Evolutionary conservation across 1,140 invertebrate genomes (phyloP).

Genomic region (Phymastichus coffea): DNA sequence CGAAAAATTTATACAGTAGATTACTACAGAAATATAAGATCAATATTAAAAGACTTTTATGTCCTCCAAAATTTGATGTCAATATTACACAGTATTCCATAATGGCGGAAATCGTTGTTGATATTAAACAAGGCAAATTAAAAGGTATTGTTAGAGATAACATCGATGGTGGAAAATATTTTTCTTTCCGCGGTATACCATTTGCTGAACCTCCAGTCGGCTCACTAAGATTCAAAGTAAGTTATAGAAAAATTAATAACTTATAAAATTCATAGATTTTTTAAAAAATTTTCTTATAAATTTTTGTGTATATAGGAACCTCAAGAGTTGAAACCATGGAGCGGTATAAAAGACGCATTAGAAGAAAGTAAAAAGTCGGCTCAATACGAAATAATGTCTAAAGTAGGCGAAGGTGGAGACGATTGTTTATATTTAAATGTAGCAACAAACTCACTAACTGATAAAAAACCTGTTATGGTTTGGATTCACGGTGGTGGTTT

Average conservation of each 20-base stretch:
- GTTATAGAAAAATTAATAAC: no score
- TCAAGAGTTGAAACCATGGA: conserved; percentile 34
- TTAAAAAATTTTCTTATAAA: no score
- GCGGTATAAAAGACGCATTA: conserved; percentile 33
- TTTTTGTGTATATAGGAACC: conserved; percentile 42
- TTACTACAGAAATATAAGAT: no score
- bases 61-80: no score
- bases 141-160: conserved; percentile 43
- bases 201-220: conserved; percentile 69
- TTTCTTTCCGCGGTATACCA: conserved; percentile 66
- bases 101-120: no score
- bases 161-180: conserved; percentile 46
- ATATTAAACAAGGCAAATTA: conserved; percentile 33
- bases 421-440: conserved; percentile 83
- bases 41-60: no score
- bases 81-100: no score
- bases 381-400: conserved; percentile 27
- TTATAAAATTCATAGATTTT: no score
- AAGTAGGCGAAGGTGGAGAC: conserved; percentile 57
- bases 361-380: conserved; percentile 27
- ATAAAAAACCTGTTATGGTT: conserved; percentile 64
- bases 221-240: conserved; percentile 64
- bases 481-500: conserved; percentile 74
- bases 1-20: no score
- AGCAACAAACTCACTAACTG: conserved; percentile 65